Base-by-base conservation (phyloP, 2,797 vertebrate genomes). In the Fistularia tabacaria region DNA sequence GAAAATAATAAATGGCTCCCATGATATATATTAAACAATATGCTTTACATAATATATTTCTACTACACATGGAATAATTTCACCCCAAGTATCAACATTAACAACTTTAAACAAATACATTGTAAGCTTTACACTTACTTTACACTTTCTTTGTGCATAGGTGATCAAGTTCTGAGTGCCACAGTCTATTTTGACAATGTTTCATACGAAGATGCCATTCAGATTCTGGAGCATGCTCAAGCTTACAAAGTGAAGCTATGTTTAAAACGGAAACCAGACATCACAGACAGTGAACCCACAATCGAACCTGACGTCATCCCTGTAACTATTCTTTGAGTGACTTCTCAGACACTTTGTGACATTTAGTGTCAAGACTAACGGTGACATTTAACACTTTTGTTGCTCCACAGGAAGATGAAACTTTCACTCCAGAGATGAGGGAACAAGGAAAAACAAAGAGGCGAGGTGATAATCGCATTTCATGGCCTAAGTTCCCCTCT, bases 131-230 rank as follows among this genome's bases (percentile, higher is more conserved):
- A 25, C 25, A 25, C 25, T 25, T 25, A 25, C 25, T 25, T 25
- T 40, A 6, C 37, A 63, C 60, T 62, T 74, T 37, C 61, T 75
- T 36, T 69, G 58, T 38, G 11, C 12, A 9, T 73, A 99, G 97
- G 97, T 62, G 97, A 99, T 77, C 96, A 96, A 75, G 86, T 99
- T 59, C 89, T 99, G 77, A 99, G 95, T 13, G 91, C 96, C 36
- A 99, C 95, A 10, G 86, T 99, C 56, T 98, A 95, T 88, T 99
- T 99, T 1, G 95, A 98, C 74, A 88, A 96, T 64, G 91, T 98
- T 51, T 90, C 92, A 45, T 98, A 97, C 7, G 95, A 98, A 85
- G 97, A 98, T 44, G 97, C 95, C 9, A 88, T 98, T 60, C 95
- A 95, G 80, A 99, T 99, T 76, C 87, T 99, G 40, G 94, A 96